Evolutionary conservation across 2,113 vertebrate genomes (phyloP).

Genomic region (Ciconia maguari): DNA sequence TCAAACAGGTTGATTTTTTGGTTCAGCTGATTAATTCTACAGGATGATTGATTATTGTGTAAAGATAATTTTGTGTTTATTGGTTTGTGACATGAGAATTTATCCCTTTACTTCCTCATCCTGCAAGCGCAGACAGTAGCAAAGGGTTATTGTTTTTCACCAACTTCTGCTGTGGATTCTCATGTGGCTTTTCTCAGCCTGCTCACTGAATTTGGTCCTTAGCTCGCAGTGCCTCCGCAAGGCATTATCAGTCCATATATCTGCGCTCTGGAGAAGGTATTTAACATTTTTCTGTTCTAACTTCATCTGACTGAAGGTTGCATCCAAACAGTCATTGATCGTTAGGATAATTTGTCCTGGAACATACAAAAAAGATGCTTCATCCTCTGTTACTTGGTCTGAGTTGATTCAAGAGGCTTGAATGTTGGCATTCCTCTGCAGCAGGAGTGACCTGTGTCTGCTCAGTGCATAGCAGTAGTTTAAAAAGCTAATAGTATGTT

Average conservation of each 20-base stretch:
- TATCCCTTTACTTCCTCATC: not conserved
- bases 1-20: not conserved
- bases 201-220: not conserved
- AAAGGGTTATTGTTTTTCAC: not conserved
- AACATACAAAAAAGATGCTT: not conserved
- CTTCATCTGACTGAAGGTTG: not conserved
- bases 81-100: not conserved
- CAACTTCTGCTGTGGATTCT: not conserved
- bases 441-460: conserved; percentile 7
- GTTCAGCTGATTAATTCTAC: not conserved
- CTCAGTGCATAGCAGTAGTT: not conserved
- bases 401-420: not conserved
- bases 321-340: not conserved
- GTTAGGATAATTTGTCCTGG: not conserved
- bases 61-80: not conserved
- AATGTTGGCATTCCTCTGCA: not conserved
- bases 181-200: not conserved
- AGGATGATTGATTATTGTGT: not conserved
- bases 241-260: not conserved
- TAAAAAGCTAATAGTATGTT: conserved; percentile 44
- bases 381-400: not conserved
- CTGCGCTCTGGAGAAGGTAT: not conserved
- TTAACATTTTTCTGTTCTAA: not conserved
- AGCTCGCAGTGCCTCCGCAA: not conserved
- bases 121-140: not conserved